These are phyloP conservation scores for Bombus balteatus DNA, from an alignment of 1,140 invertebrate genomes.

Conservation along the genomic window DNA sequence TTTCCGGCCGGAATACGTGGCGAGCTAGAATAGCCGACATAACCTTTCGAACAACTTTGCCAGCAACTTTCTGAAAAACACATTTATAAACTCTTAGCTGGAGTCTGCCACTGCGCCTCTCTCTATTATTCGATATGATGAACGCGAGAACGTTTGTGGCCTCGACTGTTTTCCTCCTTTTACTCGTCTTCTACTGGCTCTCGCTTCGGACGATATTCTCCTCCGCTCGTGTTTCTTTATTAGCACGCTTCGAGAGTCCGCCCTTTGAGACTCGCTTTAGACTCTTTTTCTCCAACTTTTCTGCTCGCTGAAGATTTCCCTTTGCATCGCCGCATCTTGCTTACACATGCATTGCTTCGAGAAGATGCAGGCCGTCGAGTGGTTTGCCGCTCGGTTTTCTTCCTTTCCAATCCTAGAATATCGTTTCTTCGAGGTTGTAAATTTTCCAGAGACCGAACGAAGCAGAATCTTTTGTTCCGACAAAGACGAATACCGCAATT, in stretches of 20 bases:
- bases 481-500: neutral
- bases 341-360: conserved; percentile 1
- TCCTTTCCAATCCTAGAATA: neutral
- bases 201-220: conserved; percentile 11
- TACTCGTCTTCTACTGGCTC: neutral
- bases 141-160: conserved; percentile 19
- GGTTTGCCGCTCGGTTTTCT: neutral
- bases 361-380: neutral
- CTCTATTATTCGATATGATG: conserved; percentile 46
- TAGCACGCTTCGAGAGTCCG: conserved; percentile 6
- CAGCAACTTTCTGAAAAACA: conserved; percentile 43
- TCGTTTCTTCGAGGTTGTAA: neutral
- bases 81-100: conserved; percentile 49
- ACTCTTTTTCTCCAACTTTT: neutral
- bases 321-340: neutral
- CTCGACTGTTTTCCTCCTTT: neutral
- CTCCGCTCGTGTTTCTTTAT: conserved; percentile 9
- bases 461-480: neutral
- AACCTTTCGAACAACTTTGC: neutral
- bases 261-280: neutral
- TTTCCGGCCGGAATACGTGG: neutral
- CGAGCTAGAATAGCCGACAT: neutral
- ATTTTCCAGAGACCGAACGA: neutral
- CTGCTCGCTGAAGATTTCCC: neutral
- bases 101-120: neutral